Evolutionary conservation across 1,140 invertebrate species (phyloP), one percentile per base, ranked within the genome.

Genomic region (Antheraea pernyi): DNA sequence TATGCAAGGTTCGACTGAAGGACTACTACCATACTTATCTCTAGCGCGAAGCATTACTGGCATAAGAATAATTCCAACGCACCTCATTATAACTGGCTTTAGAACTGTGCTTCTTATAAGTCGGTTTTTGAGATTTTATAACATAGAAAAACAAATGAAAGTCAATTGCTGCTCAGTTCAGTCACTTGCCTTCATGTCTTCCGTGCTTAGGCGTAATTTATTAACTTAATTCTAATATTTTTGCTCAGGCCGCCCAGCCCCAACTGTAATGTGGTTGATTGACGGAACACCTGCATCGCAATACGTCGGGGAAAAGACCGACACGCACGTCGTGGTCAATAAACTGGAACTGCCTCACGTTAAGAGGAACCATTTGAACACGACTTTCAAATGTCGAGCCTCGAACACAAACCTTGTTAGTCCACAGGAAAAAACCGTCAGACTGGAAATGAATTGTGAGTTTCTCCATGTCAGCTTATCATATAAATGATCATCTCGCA

Each of bases 391-490:
- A 86, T 98, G 97, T 86, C 95, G 96, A 83, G 97, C 97, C 0
- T 95, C 95, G 64, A 98, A 98, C 85, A 97, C 97, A 18, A 96
- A 97, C 79, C 94, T 97, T 36, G 96, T 96, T 82, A 94, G 95
- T 76, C 96, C 97, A 0, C 93, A 95, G 61, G 96, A 97, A 85
- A 96, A 96, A 83, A 95, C 94, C 68, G 95, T 97, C 74, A 91
- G 96, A 76, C 93, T 97, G 78, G 96, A 97, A 88, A 94, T 97
- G 92, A 94, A 96, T 80, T 91, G 97, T 97, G 89, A 96, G 96
- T 96, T 81, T 71, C 66, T 58, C 53, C 48, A 65, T 53, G 4
- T 16, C 13, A 11, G n/a, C n/a, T n/a, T n/a, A n/a, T n/a, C n/a
- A n/a, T n/a, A n/a, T n/a, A n/a, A n/a, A n/a, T n/a, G n/a, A n/a